Conservation (phyloP, 1,140 invertebrate species). For the Tetragnatha versicolor region DNA sequence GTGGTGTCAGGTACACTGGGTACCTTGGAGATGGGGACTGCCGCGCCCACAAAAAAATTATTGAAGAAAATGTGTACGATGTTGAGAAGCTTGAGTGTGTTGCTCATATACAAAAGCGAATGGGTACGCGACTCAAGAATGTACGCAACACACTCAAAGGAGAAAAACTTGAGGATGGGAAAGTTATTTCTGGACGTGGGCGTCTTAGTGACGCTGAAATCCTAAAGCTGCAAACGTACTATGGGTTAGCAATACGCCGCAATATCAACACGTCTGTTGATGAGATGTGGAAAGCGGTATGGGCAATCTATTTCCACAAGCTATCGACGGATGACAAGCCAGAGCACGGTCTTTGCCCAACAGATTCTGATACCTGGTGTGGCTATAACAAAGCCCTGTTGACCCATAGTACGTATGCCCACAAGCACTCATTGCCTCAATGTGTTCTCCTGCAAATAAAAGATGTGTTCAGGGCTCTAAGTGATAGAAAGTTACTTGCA, state of each 20-base stretch:
- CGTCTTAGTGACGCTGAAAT: no score
- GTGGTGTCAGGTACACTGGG: no score
- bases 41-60: no score
- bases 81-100: no score
- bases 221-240: slow-evolving; percentile 17
- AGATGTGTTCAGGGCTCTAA: neutral
- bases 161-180: no score
- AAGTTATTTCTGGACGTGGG: no score
- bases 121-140: no score
- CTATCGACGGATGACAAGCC: neutral
- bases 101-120: no score
- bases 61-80: no score
- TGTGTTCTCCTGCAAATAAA: neutral
- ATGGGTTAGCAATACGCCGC: neutral
- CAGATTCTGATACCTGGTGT: neutral
- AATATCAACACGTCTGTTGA: neutral
- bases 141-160: no score
- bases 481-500: neutral
- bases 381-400: neutral
- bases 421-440: neutral
- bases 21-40: no score
- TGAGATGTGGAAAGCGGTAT: neutral
- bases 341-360: no score
- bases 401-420: neutral
- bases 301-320: slow-evolving; percentile 4